Evolutionary conservation across 2,797 vertebrate species (phyloP).

Genomic region (Paguma larvata): DNA sequence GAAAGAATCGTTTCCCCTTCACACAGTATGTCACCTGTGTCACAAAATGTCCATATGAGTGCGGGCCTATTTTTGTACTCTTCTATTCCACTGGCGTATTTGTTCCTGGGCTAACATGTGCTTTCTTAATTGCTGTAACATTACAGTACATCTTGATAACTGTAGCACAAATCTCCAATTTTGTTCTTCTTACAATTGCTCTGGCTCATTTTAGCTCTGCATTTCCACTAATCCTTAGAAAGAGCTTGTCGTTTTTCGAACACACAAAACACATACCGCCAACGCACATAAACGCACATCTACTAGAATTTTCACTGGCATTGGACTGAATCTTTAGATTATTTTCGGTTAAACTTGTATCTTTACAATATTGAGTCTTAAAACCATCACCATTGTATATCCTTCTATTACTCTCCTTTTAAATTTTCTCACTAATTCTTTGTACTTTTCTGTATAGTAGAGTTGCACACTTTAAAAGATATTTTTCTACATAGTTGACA

Average conservation of each 20-base stretch:
- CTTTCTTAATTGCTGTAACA: neutral
- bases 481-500: neutral
- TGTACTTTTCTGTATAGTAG: neutral
- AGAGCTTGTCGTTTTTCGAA: neutral
- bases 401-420: neutral
- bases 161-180: neutral
- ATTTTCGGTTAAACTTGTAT: neutral
- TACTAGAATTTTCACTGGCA: neutral
- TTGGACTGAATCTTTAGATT: neutral
- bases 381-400: neutral
- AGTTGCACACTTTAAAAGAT: neutral
- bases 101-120: neutral
- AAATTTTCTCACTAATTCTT: neutral
- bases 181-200: conserved; percentile 1
- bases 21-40: fast-evolving
- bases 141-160: neutral
- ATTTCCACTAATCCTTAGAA: conserved; percentile 13
- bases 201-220: neutral
- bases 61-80: neutral
- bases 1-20: neutral
- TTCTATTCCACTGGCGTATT: neutral
- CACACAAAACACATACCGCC: neutral
- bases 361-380: neutral
- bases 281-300: neutral
- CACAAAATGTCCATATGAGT: neutral